Conservation (phyloP, 2,888 invertebrate species). For the Heliconius hortense region DNA sequence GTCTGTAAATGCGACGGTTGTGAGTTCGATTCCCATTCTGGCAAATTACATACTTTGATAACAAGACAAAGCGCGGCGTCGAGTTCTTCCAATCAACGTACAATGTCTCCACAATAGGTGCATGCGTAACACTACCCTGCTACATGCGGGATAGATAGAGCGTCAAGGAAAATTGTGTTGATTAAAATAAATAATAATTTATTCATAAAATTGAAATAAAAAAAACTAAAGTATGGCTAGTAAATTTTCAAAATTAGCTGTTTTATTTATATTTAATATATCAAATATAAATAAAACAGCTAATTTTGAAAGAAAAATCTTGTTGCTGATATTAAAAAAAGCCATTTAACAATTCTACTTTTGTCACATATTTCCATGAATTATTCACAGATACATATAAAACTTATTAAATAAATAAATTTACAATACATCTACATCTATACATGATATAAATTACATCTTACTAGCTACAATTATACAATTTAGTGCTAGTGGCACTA, state of each 20-base stretch:
- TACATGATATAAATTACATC: slow-evolving; percentile 47
- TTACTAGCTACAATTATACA: slow-evolving; percentile 50
- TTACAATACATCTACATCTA: too few relatives aligned
- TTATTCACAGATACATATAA: slow-evolving; percentile 21
- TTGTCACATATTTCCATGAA: background rate
- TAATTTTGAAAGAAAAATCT: background rate
- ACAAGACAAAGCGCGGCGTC: background rate
- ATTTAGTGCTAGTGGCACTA: slow-evolving; percentile 51
- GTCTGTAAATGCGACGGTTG: background rate
- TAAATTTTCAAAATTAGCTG: background rate
- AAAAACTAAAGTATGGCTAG: background rate
- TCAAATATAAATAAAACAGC: too few relatives aligned
- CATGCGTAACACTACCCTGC: background rate
- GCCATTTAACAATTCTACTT: background rate
- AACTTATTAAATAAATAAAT: slow-evolving; percentile 46
- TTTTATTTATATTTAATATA: too few relatives aligned
- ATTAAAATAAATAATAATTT: background rate
- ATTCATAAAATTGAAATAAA: background rate
- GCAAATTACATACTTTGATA: background rate
- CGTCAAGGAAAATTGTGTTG: background rate
- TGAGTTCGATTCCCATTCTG: background rate
- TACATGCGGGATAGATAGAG: background rate
- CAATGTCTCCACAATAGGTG: background rate
- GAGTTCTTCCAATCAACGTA: background rate
- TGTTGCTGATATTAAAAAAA: background rate